Base-by-base conservation (phyloP, 1,140 invertebrate genomes). In the Tetramorium alpestre region DNA sequence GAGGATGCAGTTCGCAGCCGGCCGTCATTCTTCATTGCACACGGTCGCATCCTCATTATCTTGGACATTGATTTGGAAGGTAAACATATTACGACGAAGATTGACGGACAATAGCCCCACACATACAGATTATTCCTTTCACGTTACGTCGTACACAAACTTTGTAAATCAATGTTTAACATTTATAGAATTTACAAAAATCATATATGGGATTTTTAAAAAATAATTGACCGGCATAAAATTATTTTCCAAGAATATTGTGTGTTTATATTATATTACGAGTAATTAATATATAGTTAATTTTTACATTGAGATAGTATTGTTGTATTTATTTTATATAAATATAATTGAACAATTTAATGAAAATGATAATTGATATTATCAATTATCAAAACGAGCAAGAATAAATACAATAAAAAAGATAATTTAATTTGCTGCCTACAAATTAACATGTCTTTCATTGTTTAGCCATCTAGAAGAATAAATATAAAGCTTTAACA, bases 91-190 rank as follows among this genome's bases (percentile, higher is more conserved):
- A 87, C 86, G 85, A 86, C 73, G 89, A 91, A 91, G 88, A 94
- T 94, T 93, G 90, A 87, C 78, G 56, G 87, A 94, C 92, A 93
- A 94, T 93, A 89, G 86, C 22, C 22, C 3, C 22, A 33, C 67
- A 41, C n/a, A 22, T 47, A 60, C n/a, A 75, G 18, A 75, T 84
- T 84, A 84, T 11, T n/a, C 1, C 47, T 81, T 82, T 82, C 22
- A 82, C 6, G 16, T 22, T 47, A 2, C 62, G 5, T 6, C 62
- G 4, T 72, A 28, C 7, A 69, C 16, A 38, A 1, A n/a, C 25
- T 58, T n/a, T 11, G 13, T 6, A 11, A 81, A 41, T 41, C 56
- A 33, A 65, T 51, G 33, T 73, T 4, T 51, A 8, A 54, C 1
- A 16, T 51, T 80, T 51, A 64, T 44, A 10, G 5, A 18, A 77